Conservation (phyloP, 2,888 invertebrate species). For the Hirtodrosophila histrioides region DNA sequence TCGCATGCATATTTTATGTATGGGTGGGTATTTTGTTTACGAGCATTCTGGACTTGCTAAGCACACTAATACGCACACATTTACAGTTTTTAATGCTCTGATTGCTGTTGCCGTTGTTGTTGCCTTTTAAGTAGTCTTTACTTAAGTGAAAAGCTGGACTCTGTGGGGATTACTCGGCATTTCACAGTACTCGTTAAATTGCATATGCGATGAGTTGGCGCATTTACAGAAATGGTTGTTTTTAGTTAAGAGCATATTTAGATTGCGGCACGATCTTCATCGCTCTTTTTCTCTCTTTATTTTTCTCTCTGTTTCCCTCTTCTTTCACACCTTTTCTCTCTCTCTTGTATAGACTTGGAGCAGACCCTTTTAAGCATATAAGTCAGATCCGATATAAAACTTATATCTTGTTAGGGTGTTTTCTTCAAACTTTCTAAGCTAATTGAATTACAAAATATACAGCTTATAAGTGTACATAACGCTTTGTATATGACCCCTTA, state of each 20-base stretch:
- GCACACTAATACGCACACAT: slow-evolving; percentile 15
- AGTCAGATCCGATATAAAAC: too few species aligned
- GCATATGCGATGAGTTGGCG: slow-evolving; percentile 9
- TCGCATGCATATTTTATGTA: slow-evolving; percentile 54
- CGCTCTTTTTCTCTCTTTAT: too few species aligned
- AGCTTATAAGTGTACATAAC: too few species aligned
- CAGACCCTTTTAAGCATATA: background rate
- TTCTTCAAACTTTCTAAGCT: too few species aligned
- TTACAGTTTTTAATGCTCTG: slow-evolving; percentile 25
- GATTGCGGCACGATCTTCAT: too few species aligned
- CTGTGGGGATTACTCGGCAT: slow-evolving; percentile 16
- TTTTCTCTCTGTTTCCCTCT: too few species aligned
- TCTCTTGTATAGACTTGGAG: background rate
- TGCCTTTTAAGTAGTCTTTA: slow-evolving; percentile 25
- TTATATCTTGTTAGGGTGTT: too few species aligned
- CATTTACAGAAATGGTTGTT: slow-evolving; percentile 3
- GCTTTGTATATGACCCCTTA: too few species aligned
- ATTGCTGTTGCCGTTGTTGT: slow-evolving; percentile 10
- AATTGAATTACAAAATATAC: too few species aligned
- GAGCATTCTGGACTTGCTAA: slow-evolving; percentile 24
- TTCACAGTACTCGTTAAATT: slow-evolving; percentile 15
- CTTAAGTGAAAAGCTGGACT: slow-evolving; percentile 27
- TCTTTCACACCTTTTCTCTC: too few species aligned
- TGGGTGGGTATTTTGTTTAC: slow-evolving; percentile 50
- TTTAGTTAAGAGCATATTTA: too few species aligned